phyloP scores from a whole-genome alignment of 2,113 vertebrate genomes.

The Myotis davidii region DNA sequence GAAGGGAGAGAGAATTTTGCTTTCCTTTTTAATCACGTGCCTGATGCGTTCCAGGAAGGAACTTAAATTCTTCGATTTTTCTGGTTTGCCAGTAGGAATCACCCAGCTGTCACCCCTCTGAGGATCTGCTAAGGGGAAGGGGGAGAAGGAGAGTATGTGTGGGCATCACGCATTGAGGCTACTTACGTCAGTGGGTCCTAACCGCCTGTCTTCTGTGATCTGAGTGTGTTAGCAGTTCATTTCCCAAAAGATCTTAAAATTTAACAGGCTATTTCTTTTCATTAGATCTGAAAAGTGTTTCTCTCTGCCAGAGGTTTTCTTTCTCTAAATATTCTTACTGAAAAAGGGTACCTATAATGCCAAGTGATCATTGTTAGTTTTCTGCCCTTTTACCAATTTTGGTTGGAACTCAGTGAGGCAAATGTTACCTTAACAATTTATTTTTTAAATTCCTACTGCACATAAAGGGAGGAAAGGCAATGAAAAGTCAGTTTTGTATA shows the following conservation, averaged over 20 bases:
- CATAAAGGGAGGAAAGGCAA: neutral
- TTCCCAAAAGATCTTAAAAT: neutral
- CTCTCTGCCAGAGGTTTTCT: neutral
- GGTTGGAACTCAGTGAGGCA: neutral
- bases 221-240: neutral
- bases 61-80: slow-evolving; percentile 41
- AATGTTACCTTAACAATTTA: neutral
- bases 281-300: neutral
- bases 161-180: neutral
- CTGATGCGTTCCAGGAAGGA: slow-evolving; percentile 39
- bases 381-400: neutral
- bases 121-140: neutral
- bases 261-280: neutral
- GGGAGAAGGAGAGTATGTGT: rapidly evolving
- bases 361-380: neutral
- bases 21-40: slow-evolving; percentile 51
- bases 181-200: neutral
- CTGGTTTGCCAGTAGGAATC: slow-evolving; percentile 31
- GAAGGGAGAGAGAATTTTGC: slow-evolving; percentile 34
- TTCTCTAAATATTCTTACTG: neutral
- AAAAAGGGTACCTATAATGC: neutral
- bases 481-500: neutral
- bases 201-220: neutral
- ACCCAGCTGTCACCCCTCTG: neutral
- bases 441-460: neutral